These are phyloP conservation scores for Poeciliopsis turrubarensis DNA, from an alignment of 2,113 vertebrate species.

Conservation along the genomic window DNA sequence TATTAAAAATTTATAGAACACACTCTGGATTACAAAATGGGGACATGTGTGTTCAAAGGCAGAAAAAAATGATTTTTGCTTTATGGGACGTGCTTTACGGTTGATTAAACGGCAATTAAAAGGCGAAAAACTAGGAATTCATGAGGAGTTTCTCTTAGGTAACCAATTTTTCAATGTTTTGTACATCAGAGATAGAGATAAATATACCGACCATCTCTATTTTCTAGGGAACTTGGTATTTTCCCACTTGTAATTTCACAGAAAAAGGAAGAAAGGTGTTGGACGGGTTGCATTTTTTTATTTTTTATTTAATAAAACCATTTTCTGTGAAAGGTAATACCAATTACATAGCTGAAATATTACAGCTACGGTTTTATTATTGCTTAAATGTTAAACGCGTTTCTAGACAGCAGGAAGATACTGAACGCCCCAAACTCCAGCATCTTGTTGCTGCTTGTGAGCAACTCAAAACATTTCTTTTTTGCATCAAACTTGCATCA, in stretches of 20 bases:
- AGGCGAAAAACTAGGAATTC: neutral
- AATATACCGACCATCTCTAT: neutral
- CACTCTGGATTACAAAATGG: neutral
- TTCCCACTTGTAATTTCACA: neutral
- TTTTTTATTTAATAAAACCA: too few species aligned
- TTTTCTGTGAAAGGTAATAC: too few species aligned
- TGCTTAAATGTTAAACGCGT: too few species aligned
- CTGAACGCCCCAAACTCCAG: neutral
- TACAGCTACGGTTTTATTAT: too few species aligned
- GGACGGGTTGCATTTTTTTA: too few species aligned
- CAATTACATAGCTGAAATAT: too few species aligned
- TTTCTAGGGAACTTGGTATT: neutral
- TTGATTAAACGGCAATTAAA: neutral
- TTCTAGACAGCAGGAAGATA: neutral
- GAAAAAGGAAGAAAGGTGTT: neutral
- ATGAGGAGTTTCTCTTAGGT: neutral
- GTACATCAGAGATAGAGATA: neutral
- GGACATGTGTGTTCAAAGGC: neutral
- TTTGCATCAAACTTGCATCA: neutral
- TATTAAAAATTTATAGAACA: constrained; percentile 15
- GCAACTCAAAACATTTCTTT: neutral
- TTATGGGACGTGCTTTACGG: neutral
- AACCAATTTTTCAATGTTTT: neutral
- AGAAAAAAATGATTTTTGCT: neutral
- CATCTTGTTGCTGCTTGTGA: neutral